Evolutionary conservation across 2,797 vertebrate species (phyloP).

Genomic region (Holocentrus rufus): DNA sequence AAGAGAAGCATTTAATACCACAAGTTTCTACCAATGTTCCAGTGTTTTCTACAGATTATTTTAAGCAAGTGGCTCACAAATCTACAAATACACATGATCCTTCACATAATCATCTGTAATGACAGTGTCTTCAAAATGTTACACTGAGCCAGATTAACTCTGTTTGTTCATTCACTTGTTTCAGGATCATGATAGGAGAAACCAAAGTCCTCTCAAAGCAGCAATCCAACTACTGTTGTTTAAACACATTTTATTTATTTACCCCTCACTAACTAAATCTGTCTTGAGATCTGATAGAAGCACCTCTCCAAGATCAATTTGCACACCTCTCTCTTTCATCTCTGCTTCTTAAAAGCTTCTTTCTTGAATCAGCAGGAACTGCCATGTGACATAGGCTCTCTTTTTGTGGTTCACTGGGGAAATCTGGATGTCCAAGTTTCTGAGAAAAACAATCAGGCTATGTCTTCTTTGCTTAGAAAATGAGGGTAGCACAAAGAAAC

Average conservation of each 20-base stretch:
- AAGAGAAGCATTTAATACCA: too few relatives aligned
- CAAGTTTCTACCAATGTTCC: not conserved
- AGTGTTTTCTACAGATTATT: not conserved
- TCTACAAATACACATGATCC: not conserved
- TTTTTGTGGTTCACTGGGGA: not conserved
- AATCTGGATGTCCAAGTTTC: not conserved
- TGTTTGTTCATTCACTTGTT: not conserved
- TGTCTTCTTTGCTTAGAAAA: not conserved
- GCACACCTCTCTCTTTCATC: not conserved
- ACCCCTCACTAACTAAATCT: not conserved
- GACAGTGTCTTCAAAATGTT: too few relatives aligned
- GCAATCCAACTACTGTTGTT: too few relatives aligned
- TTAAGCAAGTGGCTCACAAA: not conserved
- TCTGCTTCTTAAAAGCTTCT: not conserved
- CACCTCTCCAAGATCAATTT: not conserved
- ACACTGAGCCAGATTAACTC: not conserved
- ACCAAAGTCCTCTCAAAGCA: too few relatives aligned
- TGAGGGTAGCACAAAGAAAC: not conserved
- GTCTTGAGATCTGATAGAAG: not conserved
- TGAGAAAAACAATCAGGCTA: not conserved
- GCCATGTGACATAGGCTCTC: not conserved
- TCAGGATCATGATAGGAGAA: too few relatives aligned
- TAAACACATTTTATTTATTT: too few relatives aligned
- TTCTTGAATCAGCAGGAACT: not conserved
- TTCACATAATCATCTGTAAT: too few relatives aligned